Conservation (phyloP, 2,888 invertebrate species). For the Aporophyla lueneburgensis region DNA sequence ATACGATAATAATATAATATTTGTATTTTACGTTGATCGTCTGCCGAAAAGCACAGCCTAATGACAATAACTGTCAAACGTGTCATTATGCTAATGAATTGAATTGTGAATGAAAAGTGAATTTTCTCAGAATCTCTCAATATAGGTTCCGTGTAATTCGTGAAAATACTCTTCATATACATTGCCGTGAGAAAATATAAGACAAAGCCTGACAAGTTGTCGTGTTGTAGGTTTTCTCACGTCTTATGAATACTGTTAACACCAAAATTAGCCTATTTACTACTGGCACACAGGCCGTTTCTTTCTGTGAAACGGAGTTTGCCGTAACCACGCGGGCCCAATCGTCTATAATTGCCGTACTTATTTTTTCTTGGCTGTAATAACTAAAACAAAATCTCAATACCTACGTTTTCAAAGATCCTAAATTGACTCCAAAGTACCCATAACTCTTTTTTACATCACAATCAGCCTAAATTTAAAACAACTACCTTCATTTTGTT, state of each 20-base stretch:
- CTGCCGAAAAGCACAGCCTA: neutral
- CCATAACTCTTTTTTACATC: slow-evolving; percentile 39
- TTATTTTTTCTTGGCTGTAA: neutral
- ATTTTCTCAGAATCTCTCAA: slow-evolving; percentile 2
- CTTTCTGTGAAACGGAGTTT: neutral
- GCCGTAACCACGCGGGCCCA: neutral
- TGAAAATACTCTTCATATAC: neutral
- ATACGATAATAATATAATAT: too few relatives aligned
- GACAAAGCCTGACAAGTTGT: neutral
- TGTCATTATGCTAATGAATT: slow-evolving; percentile 1
- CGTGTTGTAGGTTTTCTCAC: neutral
- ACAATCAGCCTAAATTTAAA: slow-evolving; percentile 40
- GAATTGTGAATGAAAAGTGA: too few relatives aligned
- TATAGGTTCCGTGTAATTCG: neutral
- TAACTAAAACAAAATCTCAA: neutral
- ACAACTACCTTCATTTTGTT: slow-evolving; percentile 50
- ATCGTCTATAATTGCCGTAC: too few relatives aligned
- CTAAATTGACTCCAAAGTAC: slow-evolving; percentile 7
- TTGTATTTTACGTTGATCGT: neutral
- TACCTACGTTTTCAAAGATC: neutral
- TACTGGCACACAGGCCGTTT: neutral
- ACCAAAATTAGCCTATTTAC: neutral
- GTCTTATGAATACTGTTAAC: neutral
- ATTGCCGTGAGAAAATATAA: too few relatives aligned
- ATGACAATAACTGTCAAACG: neutral